Evolutionary conservation across 2,797 vertebrate species (phyloP), one percentile per base, ranked within the genome.

Genomic region (Sylvilagus floridanus): DNA sequence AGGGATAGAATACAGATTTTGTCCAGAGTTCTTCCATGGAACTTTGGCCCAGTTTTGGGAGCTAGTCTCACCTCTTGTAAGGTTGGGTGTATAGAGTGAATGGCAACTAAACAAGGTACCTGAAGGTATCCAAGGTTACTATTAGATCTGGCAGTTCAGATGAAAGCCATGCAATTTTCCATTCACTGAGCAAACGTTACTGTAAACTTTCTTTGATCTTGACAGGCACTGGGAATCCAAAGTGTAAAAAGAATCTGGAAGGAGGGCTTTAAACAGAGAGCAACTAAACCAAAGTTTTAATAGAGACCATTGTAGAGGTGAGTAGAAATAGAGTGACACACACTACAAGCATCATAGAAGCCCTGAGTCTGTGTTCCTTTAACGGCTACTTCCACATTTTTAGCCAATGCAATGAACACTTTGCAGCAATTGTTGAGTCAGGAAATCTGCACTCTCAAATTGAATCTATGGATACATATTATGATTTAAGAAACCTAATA

Each of bases 171-270:
- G 2, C 17, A 16, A 6, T 69, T 93, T 85, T 77, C 35, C 11
- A 54, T 72, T 82, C 35, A 87, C 17, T 57, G 52, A 66, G 26
- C 4, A 91, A 94, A 78, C 82, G 75, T 57, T 75, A 37, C 54
- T 78, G 26, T 8, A 92, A 73, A 2, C 32, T 4, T 84, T 89
- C 52, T 90, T 16, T 93, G 69, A 88, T 85, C 21, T 68, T 78
- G 54, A 2, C 14, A 77, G 26, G 35, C 12, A 22, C 24, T 60
- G 5, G 28, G 22, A 50, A 89, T 47, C 69, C 14, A 65, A 11
- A 63, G 12, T 54, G 0, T 37, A 71, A 71, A 79, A 63, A 50
- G 8, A 32, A 16, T 5, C 24, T 35, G 50, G 24, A 87, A 91
- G 12, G 30, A 86, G 16, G 75, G 16, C 47, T 62, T 66, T n/a